These are phyloP conservation scores for Euproctis similis DNA, from an alignment of 2,888 invertebrate genomes.

Conservation along the genomic window DNA sequence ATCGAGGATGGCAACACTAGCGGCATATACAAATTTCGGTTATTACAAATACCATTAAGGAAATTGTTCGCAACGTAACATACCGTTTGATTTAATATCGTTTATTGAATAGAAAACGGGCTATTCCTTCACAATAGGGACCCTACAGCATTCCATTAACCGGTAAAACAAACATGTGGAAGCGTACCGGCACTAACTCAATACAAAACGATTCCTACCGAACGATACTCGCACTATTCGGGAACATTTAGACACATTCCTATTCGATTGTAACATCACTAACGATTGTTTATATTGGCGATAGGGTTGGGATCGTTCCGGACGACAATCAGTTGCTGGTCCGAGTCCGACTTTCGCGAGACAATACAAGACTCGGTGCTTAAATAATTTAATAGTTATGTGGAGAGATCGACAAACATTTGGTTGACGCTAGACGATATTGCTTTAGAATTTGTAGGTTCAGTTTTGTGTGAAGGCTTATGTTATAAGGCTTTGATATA, in stretches of 20 bases:
- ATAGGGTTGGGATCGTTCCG: constrained; percentile 32
- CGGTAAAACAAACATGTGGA: constrained; percentile 60
- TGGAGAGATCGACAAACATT: constrained; percentile 58
- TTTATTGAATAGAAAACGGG: constrained; percentile 60
- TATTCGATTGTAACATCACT: constrained; percentile 54
- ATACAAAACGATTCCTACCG: constrained; percentile 56
- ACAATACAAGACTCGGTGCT: constrained; percentile 64
- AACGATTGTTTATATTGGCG: constrained; percentile 65
- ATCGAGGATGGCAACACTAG: too few species aligned
- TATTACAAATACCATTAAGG: constrained; percentile 39
- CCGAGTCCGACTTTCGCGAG: constrained; percentile 55
- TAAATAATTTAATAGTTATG: constrained; percentile 69
- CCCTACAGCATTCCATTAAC: constrained; percentile 71
- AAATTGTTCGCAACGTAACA: constrained; percentile 36
- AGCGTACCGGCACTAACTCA: constrained; percentile 57
- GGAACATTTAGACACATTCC: constrained; percentile 41
- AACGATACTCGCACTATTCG: constrained; percentile 53
- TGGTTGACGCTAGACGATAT: constrained; percentile 17
- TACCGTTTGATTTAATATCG: constrained; percentile 55
- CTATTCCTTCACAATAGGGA: constrained; percentile 52
- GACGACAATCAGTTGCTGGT: constrained; percentile 29
- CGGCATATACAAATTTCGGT: constrained; percentile 36
- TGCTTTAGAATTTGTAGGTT: constrained; percentile 17
- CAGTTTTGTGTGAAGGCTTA: too few species aligned
- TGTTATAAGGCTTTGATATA: too few species aligned